Evolutionary conservation across 1,140 invertebrate species (phyloP).

Genomic region (Pogonognathellus flavescens): DNA sequence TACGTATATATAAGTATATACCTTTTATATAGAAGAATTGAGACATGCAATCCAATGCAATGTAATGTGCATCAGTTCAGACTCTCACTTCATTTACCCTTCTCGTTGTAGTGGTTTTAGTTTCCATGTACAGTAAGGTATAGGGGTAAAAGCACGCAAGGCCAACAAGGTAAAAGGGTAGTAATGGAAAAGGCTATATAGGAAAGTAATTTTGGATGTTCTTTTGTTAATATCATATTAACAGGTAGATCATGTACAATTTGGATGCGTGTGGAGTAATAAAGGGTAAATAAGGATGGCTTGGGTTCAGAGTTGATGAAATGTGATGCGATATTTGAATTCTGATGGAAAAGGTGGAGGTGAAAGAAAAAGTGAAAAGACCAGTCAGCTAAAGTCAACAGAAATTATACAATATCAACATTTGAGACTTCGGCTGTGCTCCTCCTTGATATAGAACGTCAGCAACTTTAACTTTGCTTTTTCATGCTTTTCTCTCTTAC

Average conservation of each 20-base stretch:
- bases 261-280: neutral
- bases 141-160: neutral
- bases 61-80: slow-evolving; percentile 16
- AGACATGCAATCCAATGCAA: slow-evolving; percentile 42
- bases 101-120: slow-evolving; percentile 2
- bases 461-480: no score
- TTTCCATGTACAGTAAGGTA: no score
- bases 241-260: no score
- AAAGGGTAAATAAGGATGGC: slow-evolving; percentile 19
- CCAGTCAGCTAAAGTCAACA: slow-evolving; percentile 13
- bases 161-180: no score
- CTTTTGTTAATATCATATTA: no score
- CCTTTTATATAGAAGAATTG: neutral
- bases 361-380: slow-evolving; percentile 26
- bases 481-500: neutral
- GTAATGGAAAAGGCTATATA: no score
- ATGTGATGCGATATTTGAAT: slow-evolving; percentile 19
- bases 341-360: slow-evolving; percentile 3
- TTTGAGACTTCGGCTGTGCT: neutral
- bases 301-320: neutral
- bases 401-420: neutral
- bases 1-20: no score
- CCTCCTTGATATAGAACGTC: neutral
- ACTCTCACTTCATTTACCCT: neutral
- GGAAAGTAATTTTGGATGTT: no score